phyloP scores from a whole-genome alignment of 2,888 invertebrate genomes.

The Nycteola revayana region DNA sequence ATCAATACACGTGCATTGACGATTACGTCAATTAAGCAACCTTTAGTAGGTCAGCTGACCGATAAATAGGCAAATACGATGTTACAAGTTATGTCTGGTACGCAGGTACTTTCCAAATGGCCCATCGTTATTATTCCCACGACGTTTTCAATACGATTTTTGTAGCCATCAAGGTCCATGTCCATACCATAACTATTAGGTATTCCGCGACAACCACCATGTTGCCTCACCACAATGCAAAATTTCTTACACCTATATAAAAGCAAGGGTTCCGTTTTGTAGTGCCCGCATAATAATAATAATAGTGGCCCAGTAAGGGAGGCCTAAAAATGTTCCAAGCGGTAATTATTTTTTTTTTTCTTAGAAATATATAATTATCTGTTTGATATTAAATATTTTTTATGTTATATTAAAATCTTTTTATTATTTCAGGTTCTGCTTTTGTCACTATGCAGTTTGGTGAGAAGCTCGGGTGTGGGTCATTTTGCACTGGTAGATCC shows the following conservation, averaged over 20 bases:
- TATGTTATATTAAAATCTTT: slow-evolving; percentile 4
- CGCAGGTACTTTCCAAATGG: slow-evolving; percentile 63
- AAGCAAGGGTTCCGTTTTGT: slow-evolving; percentile 71
- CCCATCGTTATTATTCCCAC: slow-evolving; percentile 73
- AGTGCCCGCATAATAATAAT: slow-evolving; percentile 71
- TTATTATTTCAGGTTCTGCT: slow-evolving; percentile 53
- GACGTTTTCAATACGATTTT: slow-evolving; percentile 77
- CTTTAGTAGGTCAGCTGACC: slow-evolving; percentile 23
- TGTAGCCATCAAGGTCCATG: slow-evolving; percentile 76
- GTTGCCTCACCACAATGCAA: slow-evolving; percentile 77
- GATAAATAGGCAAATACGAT: slow-evolving; percentile 43
- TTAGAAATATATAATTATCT: slow-evolving; percentile 11
- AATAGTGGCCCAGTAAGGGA: slow-evolving; percentile 55
- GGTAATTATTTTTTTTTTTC: slow-evolving; percentile 41
- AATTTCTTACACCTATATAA: slow-evolving; percentile 81
- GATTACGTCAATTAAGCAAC: slow-evolving; percentile 20
- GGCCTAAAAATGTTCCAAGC: slow-evolving; percentile 57
- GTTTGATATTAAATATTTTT: no score
- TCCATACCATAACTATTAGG: slow-evolving; percentile 76
- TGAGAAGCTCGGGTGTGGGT: slow-evolving; percentile 52
- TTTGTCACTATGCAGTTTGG: slow-evolving; percentile 48
- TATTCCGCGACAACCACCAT: slow-evolving; percentile 70
- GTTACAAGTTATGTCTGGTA: slow-evolving; percentile 34
- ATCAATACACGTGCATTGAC: neutral
- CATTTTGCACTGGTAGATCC: slow-evolving; percentile 26